These are phyloP conservation scores for Dicranocentrus wangi DNA, from an alignment of 2,888 invertebrate species.

Conservation along the genomic window DNA sequence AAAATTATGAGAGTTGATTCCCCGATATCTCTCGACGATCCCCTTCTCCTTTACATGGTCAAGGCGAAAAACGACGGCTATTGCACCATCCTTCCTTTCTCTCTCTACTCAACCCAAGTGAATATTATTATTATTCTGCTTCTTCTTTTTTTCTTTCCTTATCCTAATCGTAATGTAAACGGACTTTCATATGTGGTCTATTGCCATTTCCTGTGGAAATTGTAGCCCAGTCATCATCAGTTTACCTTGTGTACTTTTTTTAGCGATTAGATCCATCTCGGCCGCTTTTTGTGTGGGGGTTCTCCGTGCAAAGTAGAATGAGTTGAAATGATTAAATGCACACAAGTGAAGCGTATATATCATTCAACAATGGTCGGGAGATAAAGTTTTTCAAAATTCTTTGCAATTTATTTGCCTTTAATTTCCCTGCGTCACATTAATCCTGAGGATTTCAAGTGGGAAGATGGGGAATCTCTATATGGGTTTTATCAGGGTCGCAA, in stretches of 20 bases:
- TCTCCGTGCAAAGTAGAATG: neutral
- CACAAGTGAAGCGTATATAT: constrained; percentile 7
- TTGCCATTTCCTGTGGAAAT: neutral
- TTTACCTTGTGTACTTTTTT: too few species aligned
- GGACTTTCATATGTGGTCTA: constrained; percentile 14
- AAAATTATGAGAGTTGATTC: constrained; percentile 2
- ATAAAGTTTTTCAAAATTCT: too few species aligned
- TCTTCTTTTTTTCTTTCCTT: neutral
- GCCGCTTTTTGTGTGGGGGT: too few species aligned
- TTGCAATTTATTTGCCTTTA: too few species aligned
- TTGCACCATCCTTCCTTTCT: neutral
- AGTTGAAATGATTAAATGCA: constrained; percentile 4
- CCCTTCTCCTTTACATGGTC: neutral
- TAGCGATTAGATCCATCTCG: too few species aligned
- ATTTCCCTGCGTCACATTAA: too few species aligned
- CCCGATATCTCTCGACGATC: neutral
- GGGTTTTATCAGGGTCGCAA: neutral
- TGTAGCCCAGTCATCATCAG: too few species aligned
- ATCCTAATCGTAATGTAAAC: constrained; percentile 2
- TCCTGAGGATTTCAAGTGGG: too few species aligned
- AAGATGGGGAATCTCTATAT: too few species aligned
- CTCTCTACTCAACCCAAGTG: neutral
- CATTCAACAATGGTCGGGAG: neutral
- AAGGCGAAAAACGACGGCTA: neutral
- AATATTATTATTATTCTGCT: neutral